Conservation (phyloP, 2,113 vertebrate genomes). For the Istiophorus platypterus region DNA sequence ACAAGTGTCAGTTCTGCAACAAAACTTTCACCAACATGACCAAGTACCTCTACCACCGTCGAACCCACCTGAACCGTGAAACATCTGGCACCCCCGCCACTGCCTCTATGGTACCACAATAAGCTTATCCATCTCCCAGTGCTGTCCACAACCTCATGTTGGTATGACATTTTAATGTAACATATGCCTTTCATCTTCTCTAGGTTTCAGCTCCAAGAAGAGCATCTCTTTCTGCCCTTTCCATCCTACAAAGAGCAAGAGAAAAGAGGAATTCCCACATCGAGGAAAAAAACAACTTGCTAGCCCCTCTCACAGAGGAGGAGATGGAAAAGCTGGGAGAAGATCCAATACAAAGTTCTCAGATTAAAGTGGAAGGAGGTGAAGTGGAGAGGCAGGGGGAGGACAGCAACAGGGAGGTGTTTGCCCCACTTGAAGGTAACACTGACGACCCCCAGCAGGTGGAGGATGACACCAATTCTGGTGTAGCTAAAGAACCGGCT, state of each 20-base stretch:
- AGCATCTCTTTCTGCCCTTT: conserved; percentile 71
- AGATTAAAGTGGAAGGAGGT: neutral
- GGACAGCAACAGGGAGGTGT: conserved; percentile 1
- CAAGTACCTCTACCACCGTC: conserved; percentile 93
- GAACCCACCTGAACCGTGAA: conserved; percentile 85
- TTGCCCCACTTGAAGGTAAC: conserved; percentile 2
- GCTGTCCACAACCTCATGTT: neutral
- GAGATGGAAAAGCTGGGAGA: conserved; percentile 64
- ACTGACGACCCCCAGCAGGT: neutral
- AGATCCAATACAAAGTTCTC: conserved; percentile 25
- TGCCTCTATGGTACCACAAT: conserved; percentile 58
- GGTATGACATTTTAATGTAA: neutral
- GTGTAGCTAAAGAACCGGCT: neutral
- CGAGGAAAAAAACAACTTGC: conserved; percentile 15
- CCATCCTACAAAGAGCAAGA: conserved; percentile 71
- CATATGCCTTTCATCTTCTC: conserved; percentile 42
- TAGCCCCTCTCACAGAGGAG: conserved; percentile 64
- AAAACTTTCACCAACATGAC: conserved; percentile 96
- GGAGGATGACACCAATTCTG: conserved; percentile 2
- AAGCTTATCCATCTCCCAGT: neutral
- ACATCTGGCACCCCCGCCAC: conserved; percentile 37
- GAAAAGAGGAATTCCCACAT: conserved; percentile 64
- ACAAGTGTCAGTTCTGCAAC: conserved; percentile 90
- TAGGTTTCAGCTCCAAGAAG: conserved; percentile 76
- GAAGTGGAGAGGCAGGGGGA: conserved; percentile 39